Conservation (phyloP, 2,797 vertebrate genomes). For the Poecilia picta region DNA sequence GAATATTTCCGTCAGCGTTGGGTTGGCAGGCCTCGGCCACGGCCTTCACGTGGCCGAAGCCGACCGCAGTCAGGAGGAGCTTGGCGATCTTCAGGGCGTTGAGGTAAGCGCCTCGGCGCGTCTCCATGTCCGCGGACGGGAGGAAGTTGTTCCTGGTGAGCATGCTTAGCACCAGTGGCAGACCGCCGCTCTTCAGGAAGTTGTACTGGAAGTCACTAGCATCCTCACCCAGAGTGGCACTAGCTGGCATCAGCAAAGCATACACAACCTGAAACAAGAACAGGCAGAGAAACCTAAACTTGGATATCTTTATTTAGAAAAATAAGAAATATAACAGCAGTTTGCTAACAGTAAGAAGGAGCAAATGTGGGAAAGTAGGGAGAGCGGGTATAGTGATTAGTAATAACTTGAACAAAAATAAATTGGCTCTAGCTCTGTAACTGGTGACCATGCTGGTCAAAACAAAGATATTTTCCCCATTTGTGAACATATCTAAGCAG, state of each 20-base stretch:
- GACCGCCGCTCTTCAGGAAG: slow-evolving; percentile 96
- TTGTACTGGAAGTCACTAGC: slow-evolving; percentile 99
- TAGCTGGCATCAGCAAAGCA: slow-evolving; percentile 99
- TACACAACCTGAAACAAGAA: slow-evolving; percentile 90
- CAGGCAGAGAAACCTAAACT: neutral
- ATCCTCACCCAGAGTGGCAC: slow-evolving; percentile 95
- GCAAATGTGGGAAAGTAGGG: neutral
- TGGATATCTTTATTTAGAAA: neutral
- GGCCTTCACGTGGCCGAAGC: slow-evolving; percentile 95
- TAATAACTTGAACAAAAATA: neutral
- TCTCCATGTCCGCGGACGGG: slow-evolving; percentile 98
- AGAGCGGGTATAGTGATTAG: neutral
- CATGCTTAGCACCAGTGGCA: slow-evolving; percentile 97
- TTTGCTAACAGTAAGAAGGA: neutral
- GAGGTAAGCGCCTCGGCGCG: slow-evolving; percentile 95
- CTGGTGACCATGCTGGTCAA: neutral
- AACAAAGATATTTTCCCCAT: neutral
- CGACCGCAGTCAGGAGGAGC: slow-evolving; percentile 94
- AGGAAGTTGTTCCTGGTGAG: slow-evolving; percentile 99
- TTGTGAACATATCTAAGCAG: neutral
- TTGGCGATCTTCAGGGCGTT: slow-evolving; percentile 98
- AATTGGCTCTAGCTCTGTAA: neutral
- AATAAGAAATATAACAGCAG: neutral
- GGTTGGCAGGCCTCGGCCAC: slow-evolving; percentile 99
- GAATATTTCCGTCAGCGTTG: slow-evolving; percentile 91